Percentiles rank a stretch among this genome's conserved stretches.
These are phyloP conservation scores for Montifringilla adamsi DNA, from an alignment of 2,113 vertebrate genomes.

Conservation along the genomic window DNA sequence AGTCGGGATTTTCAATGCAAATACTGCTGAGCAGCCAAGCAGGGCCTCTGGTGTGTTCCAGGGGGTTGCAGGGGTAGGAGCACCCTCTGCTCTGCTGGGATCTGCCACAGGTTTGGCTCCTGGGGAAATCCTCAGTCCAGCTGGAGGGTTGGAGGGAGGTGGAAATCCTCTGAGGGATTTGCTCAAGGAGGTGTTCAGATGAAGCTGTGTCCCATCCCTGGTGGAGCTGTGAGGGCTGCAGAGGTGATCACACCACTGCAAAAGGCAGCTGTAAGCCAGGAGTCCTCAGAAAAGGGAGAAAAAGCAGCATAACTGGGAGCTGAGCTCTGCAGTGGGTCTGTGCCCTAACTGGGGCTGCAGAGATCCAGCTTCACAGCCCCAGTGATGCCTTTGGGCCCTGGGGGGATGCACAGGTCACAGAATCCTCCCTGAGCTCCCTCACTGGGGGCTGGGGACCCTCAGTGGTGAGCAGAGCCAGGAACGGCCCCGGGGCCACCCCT, in stretches of 20 bases:
- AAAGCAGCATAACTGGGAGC: not conserved
- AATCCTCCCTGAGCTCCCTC: not conserved
- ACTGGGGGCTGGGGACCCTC: not conserved
- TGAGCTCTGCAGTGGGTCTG: not conserved
- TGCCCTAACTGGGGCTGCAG: not conserved
- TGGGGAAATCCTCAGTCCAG: not conserved
- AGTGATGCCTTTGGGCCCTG: rapidly evolving
- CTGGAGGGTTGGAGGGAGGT: not conserved
- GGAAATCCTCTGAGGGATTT: not conserved
- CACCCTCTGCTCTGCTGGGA: not conserved
- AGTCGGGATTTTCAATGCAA: constrained; percentile 61
- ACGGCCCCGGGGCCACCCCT: rapidly evolving
- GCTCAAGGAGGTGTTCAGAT: not conserved
- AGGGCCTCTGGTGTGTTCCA: not conserved
- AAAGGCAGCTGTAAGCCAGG: not conserved
- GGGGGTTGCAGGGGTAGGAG: rapidly evolving
- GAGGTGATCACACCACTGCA: not conserved
- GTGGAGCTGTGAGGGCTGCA: rapidly evolving
- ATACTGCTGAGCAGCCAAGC: not conserved
- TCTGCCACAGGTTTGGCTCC: not conserved
- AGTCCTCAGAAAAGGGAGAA: not conserved
- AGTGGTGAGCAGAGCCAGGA: not conserved
- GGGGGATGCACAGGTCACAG: not conserved
- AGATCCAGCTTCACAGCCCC: not conserved
- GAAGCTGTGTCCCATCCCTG: not conserved